A percentile compares a stretch with the other conserved stretches of the same genome.
phyloP scores from a whole-genome alignment of 2,797 vertebrate species.

The Enteromius unitaeniatus region DNA sequence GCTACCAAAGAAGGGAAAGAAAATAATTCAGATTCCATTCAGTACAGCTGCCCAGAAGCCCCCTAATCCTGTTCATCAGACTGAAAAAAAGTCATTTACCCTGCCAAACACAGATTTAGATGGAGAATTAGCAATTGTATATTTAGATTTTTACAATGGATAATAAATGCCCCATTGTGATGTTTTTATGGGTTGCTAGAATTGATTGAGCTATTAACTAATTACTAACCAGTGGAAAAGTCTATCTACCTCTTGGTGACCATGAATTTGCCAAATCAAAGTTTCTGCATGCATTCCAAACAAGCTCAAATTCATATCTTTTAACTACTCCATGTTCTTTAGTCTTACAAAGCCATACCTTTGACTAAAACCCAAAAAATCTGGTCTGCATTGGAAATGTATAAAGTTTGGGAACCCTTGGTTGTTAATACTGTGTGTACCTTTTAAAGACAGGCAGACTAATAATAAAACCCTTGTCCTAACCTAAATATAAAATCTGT shows the following conservation, averaged over 20 bases:
- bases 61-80: not conserved
- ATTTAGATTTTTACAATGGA: not conserved
- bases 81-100: not conserved
- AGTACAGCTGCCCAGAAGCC: not conserved
- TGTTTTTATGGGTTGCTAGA: constrained; percentile 58
- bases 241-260: constrained; percentile 63
- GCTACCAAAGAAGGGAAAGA: constrained; percentile 35
- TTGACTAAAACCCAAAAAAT: too few relatives aligned
- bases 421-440: not conserved
- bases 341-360: too few relatives aligned
- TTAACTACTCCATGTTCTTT: too few relatives aligned
- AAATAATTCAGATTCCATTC: not conserved
- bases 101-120: not conserved
- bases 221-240: constrained; percentile 70
- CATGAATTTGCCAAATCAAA: not conserved
- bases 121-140: not conserved
- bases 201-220: constrained; percentile 77
- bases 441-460: not conserved
- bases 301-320: not conserved
- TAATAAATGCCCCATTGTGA: constrained; percentile 2
- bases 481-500: not conserved
- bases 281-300: not conserved
- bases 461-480: not conserved
- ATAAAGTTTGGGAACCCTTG: too few relatives aligned
- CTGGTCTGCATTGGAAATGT: too few relatives aligned